Base-by-base conservation (phyloP, 2,797 vertebrate genomes). In the Esox masquinongy region DNA sequence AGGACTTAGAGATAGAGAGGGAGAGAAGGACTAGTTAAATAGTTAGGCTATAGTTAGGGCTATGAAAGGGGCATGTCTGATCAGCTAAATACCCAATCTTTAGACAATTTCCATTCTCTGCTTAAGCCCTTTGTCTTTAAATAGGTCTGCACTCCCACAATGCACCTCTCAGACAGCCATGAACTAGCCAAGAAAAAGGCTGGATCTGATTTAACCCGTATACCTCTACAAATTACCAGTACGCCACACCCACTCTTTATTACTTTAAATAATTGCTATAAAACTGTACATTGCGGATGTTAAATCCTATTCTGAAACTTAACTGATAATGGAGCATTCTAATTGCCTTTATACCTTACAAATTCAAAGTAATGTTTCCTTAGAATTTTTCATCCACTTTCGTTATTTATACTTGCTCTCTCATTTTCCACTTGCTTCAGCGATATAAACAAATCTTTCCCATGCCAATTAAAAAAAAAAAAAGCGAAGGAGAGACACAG, bases 81-180 rank as follows among this genome's bases (percentile, higher is more conserved):
- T 19, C 50, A 51, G 17, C 5, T 5, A 16, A 53, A 53, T 5
- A 53, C 17, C 50, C 17, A 82, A 86, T 78, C 74, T 77, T 64
- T 77, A 82, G 8, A 9, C 31, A 14, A 12, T 72, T 75, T 70
- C 67, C 79, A n/a, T 85, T 74, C 79, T 77, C 36, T 59, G 16
- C 59, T 47, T 19, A 70, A 78, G 76, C 78, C 79, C 72, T 50
- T 49, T 78, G 69, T 78, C 74, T 77, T 79, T 82, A 82, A 86
- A 82, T 79, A 76, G 76, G 82, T 77, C 29, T 29, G 68, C 83
- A 83, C 77, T 73, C 72, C 83, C 74, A 85, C 81, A 86, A 86
- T 72, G 77, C 51, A 70, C 66, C 53, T 72, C 66, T 74, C 39
- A 75, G 79, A 75, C 70, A 76, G 69, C 24, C 78, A 64, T 78